These are phyloP conservation scores for Brotula barbata DNA, from an alignment of 2,797 vertebrate species.

Conservation along the genomic window DNA sequence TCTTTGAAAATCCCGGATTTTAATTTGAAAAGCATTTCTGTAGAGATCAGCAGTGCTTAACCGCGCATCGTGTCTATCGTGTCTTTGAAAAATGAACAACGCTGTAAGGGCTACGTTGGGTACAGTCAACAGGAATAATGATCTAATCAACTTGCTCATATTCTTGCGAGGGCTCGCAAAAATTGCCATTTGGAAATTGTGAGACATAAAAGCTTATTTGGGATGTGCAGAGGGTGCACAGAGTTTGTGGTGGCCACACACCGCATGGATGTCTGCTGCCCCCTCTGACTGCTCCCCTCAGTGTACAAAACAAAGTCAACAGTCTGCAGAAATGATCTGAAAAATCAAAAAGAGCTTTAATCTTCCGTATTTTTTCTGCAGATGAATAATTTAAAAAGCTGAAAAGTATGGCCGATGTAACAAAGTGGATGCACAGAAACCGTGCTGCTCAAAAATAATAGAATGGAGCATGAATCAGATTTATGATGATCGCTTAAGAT, in stretches of 20 bases:
- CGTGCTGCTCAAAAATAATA: too few relatives aligned
- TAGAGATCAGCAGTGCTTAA: too few relatives aligned
- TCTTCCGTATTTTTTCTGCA: not conserved
- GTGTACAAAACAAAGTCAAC: not conserved
- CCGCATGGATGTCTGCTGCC: not conserved
- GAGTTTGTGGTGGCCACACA: not conserved
- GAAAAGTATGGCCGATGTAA: too few relatives aligned
- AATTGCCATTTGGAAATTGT: not conserved
- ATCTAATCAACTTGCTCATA: not conserved
- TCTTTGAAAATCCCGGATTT: not conserved
- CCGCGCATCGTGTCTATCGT: too few relatives aligned
- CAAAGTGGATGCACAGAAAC: conserved; percentile 3
- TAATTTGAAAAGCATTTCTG: conserved; percentile 7
- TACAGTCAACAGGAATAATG: not conserved
- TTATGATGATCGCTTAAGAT: too few relatives aligned
- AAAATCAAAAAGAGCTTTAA: not conserved
- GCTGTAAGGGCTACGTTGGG: too few relatives aligned
- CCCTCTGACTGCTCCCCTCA: not conserved
- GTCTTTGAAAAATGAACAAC: conserved; percentile 2
- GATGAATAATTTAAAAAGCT: conserved; percentile 3
- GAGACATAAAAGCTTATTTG: not conserved
- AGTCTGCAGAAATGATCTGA: conserved; percentile 4
- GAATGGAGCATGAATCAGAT: conserved; percentile 39
- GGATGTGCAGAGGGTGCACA: not conserved
- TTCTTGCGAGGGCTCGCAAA: not conserved